Evolutionary conservation across 2,888 invertebrate species (phyloP), one percentile per base, ranked within the genome.

Genomic region (Siphlonurus alternatus): DNA sequence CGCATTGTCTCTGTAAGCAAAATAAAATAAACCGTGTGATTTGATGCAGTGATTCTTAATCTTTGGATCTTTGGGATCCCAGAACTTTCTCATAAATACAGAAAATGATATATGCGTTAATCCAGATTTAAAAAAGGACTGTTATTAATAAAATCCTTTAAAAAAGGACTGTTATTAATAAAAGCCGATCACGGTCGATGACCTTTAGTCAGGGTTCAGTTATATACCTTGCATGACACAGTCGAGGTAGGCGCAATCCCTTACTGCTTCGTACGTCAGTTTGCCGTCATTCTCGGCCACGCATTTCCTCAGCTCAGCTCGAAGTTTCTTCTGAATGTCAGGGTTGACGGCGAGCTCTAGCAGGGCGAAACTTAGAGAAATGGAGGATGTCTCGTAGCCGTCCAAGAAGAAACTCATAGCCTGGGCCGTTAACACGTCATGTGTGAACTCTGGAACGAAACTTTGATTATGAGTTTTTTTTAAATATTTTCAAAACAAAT

Each of bases 371-470:
- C 69, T 68, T 56, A 72, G 66, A 10, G 71, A 67, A 5, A 69
- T 69, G 20, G 72, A 71, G 0, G 72, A 71, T 5, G 72, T 72
- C 65, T 72, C 72, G 61, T 71, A 72, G 3, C 73, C 73, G 53
- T 69, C 73, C 15, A 68, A 61, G 66, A 71, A 71, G 68, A 73
- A 72, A 3, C 71, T 66, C 15, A 71, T 63, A 15, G 69, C 67
- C 22, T 72, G 70, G 2, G 71, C 69, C 5, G 56, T 56, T 22
- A 56, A 20, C n/a, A 56, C 56, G 56, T 56, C 56, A 20, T 56
- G 56, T 20, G 56, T 56, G 56, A 56, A 56, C n/a, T 56, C 56
- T 56, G 51, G 38, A 38, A 38, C 5, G 5, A n/a, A 38, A 38
- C 15, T 38, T 38, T 38, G 15, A 10, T 38, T 38, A 38, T 38